Base-by-base conservation (phyloP, 2,888 invertebrate species). In the Monochamus alternatus region DNA sequence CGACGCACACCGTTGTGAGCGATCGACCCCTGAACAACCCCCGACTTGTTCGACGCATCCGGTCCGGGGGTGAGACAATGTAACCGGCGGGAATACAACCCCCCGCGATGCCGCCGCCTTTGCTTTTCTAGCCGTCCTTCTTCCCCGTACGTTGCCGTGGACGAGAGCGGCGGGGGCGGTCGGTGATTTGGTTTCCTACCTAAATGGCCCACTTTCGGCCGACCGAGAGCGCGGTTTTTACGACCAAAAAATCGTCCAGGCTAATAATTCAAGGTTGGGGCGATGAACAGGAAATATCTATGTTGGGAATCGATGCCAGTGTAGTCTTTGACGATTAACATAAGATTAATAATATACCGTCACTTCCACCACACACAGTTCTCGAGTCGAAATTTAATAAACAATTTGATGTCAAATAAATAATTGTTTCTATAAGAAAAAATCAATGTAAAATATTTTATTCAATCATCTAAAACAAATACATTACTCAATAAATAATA, bases 31-130 rank as follows among this genome's bases (percentile, higher is more conserved):
- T 79, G 80, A 74, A 75, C 75, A 79, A 82, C 85, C 82, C 83
- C 73, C 76, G 83, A 80, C 84, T 84, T 85, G 85, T 86, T 83
- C 83, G 81, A 81, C 83, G 84, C 83, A 84, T 86, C 86, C 86
- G 85, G 83, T 80, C 82, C 80, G 81, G 84, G 84, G 83, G 81
- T 81, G 83, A 84, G 82, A 84, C 84, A 84, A 83, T 85, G 85
- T 85, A 84, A 82, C 82, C 79, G 75, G 77, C 78, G 77, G 81
- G 81, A 78, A 80, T 77, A 80, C 82, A 80, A 79, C 76, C 76
- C 79, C 79, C 72, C 63, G 51, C 55, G 66, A 59, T 72, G 69
- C 63, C 55, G 52, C 63, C 47, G 73, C 62, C 38, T 51, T 62
- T 69, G 72, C 65, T 75, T 64, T 72, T 78, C 75, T 55, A 14